Base-by-base conservation (phyloP, 53 echinoderm and acorn worm genomes). In the Arbacia lixula region DNA sequence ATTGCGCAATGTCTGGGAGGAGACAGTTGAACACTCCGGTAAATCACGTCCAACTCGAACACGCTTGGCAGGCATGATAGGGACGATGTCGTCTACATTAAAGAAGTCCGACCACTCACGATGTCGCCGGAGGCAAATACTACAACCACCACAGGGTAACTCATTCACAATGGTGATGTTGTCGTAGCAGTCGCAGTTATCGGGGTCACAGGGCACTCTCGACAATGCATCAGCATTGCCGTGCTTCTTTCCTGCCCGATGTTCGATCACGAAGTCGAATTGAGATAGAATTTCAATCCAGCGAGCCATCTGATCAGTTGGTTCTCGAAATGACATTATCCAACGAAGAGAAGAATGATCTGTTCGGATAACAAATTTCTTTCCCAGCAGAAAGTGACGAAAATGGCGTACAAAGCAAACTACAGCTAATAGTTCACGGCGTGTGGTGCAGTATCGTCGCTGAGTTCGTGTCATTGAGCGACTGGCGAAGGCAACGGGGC, bases 231-330 rank as follows among this genome's bases (percentile, higher is more conserved):
- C 93, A 32, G 89, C 87, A 61, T 92, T 89, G n/a, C 56, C 71
- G 84, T 89, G 93, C 24, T 71, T 87, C 63, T 50, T 84, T 0
- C 88, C 90, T 12, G 57, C 32, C 4, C 92, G 80, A 49, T 90
- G 90, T 57, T 86, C 85, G 36, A 93, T 91, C 2, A 39, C 32
- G 54, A 95, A 90, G 51, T 88, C 63, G 54, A 77, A 93, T 68
- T 88, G 88, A 30, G 85, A 66, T 26, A 95, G 66, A 29, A 92
- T 75, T 50, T 88, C 95, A 17, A 92, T 75, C 92, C 92, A 91
- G 12, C 85, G 51, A 12, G 91, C 91, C n/a, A 87, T 68, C 53
- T 91, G 87, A 14, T 78, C 85, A 3, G 41, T 38, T 5, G 91
- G 87, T 19, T 91, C 61, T 21, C 66, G 84, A 51, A 91, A 91